Base-by-base conservation (phyloP, 2,113 vertebrate genomes). In the Lonchura striata region DNA sequence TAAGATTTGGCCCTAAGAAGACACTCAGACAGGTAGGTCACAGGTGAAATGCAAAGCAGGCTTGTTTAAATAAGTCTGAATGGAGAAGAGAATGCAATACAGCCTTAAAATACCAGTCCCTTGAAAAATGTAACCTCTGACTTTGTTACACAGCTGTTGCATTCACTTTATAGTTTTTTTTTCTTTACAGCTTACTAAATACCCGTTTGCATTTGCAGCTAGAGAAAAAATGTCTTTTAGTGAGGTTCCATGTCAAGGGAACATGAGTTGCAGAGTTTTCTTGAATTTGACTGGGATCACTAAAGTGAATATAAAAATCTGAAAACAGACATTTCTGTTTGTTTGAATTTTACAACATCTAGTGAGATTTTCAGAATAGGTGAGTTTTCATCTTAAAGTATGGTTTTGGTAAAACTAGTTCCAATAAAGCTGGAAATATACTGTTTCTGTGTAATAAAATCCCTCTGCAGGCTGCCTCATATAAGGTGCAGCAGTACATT, bases 41-140 rank as follows among this genome's bases (percentile, higher is more conserved):
- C 80, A 89, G 83, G 88, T 88, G 61, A 91, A 93, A 97, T 56
- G 74, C 86, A 94, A 70, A 87, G 49, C 75, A 61, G 17, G 56
- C 74, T 89, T 95, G 64, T 94, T 94, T 80, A 90, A 93, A 92
- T 39, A 88, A 86, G 86, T 69, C 20, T 84, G 72, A 76, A 88
- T 72, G 46, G 42, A 85, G 63, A 88, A 23, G 17, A 92, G 47
- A 89, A 66, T 37, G 89, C 46, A 82, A 74, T 35, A 46, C 9
- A 92, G 70, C 46, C 70, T 70, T 80, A 41, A 94, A 92, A 88
- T 52, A 47, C 24, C 92, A 96, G 46, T 16, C 35, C 15, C 61
- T 75, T 50, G 72, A 94, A 95, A 86, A 75, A 72, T 72, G 27
- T 81, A 86, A 87, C 81, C 21, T 81, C 28, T 81, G 61, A 52